Percentiles rank a stretch among this genome's conserved stretches.
Evolutionary conservation across 2,888 invertebrate species (phyloP).

Genomic region (Eulithis testata): DNA sequence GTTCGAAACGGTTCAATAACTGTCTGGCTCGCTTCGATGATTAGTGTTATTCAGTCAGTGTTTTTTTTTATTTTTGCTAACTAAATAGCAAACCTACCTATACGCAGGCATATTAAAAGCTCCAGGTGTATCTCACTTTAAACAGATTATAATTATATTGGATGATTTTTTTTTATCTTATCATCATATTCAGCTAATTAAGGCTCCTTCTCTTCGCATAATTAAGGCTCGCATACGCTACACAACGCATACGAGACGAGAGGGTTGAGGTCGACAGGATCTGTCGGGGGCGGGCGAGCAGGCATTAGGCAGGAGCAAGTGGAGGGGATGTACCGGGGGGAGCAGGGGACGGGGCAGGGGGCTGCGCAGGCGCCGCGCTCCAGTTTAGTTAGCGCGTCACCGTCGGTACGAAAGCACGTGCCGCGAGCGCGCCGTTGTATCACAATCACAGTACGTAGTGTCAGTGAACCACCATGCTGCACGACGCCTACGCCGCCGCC

Average conservation of each 20-base stretch:
- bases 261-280: not conserved
- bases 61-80: no score
- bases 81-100: no score
- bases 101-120: no score
- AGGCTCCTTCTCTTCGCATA: constrained; percentile 7
- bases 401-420: constrained; percentile 28
- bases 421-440: not conserved
- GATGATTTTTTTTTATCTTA: no score
- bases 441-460: constrained; percentile 4
- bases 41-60: no score
- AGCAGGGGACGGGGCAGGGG: constrained; percentile 33
- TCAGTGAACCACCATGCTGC: constrained; percentile 60
- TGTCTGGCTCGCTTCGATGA: no score
- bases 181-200: not conserved
- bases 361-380: constrained; percentile 44
- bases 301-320: constrained; percentile 13
- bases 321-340: constrained; percentile 19
- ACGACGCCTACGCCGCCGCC: constrained; percentile 70
- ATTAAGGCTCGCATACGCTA: not conserved
- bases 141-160: no score
- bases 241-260: not conserved
- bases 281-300: constrained; percentile 1
- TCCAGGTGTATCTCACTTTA: no score
- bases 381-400: constrained; percentile 46
- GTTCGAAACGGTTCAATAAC: no score